Base-by-base conservation (phyloP, 2,113 vertebrate genomes). In the Hucho hucho region DNA sequence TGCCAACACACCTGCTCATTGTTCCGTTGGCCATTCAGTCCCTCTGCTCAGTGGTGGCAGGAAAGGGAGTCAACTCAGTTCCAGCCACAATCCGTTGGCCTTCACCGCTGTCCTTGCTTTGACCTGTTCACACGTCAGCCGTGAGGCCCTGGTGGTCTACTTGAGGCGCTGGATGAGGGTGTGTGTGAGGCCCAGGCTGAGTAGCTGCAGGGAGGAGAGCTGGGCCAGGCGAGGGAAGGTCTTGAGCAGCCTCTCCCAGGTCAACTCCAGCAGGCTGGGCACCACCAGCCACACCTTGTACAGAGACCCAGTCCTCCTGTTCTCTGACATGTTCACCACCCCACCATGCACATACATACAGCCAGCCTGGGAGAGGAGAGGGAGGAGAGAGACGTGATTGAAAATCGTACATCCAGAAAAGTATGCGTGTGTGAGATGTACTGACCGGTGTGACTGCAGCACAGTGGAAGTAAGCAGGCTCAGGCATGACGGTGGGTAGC, bases 271-370 rank as follows among this genome's bases (percentile, higher is more conserved):
- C 86, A 99, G 92, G 82, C 96, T 98, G 83, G 98, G 98, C 0
- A 97, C 97, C 79, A 96, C 96, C 90, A 99, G 87, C 98, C 97
- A 99, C 87, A 99, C 96, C 92, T 97, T 98, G 88, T 98, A 98
- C 73, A 99, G 82, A 3, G 98, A 99, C 81, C 95, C 96, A 84
- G 97, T 98, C 92, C 98, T 89, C 83, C 93, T 94, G 91, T 99
- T 98, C 68, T 97, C 95, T 0, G 95, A 95, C 92, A 98, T 98
- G 93, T 97, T 97, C 79, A 99, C 94, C 58, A 99, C 98, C 0
- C 98, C 97, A 24, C 98, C 98, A 0, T 99, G 98, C 75, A 99
- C 91, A 1, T 99, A 99, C 98, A 99, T 99, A 77, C 97, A 99
- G 77, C 98, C 98, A 0, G 97, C 97, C 98, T 99, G 32, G 80